These are phyloP conservation scores for Drosophila meridiana DNA, from an alignment of 2,888 invertebrate species.

Conservation along the genomic window DNA sequence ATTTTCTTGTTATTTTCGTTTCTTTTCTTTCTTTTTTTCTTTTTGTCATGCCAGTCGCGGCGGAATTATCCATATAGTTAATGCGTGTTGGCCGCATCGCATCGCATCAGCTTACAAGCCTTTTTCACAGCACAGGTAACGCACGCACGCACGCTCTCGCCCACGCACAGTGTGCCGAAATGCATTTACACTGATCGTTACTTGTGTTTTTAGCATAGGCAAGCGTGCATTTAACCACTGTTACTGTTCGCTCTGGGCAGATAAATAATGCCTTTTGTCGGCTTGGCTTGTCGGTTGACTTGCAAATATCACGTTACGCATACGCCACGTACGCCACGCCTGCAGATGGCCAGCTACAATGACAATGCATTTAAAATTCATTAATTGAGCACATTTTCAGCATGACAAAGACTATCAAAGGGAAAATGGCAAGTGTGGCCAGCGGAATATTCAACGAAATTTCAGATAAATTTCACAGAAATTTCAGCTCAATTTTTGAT, in stretches of 20 bases:
- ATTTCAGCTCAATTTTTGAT: conserved; percentile 35
- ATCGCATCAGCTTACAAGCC: conserved; percentile 52
- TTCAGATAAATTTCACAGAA: conserved; percentile 12
- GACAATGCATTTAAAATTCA: conserved; percentile 74
- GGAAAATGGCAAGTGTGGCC: conserved; percentile 18
- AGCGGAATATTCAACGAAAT: conserved; percentile 8
- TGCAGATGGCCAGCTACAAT: conserved; percentile 54
- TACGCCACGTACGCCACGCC: conserved; percentile 54
- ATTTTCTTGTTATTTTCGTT: conserved; percentile 72
- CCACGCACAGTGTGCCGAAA: conserved; percentile 51
- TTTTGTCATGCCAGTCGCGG: conserved; percentile 51
- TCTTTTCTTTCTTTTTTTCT: conserved; percentile 1
- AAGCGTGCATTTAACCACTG: conserved; percentile 18
- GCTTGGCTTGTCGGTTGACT: conserved; percentile 60
- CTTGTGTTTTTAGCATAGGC: too few relatives aligned
- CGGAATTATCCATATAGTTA: conserved; percentile 75
- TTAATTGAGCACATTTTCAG: conserved; percentile 71
- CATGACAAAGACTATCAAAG: conserved; percentile 14
- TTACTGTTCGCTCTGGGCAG: conserved; percentile 24
- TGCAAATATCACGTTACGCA: conserved; percentile 67
- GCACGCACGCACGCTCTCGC: conserved; percentile 52
- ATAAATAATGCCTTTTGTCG: conserved; percentile 63
- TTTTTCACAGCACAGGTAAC: conserved; percentile 42
- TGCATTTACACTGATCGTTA: neutral
- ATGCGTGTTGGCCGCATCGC: conserved; percentile 52